These are phyloP conservation scores for Lasioglossum figueresi DNA, from an alignment of 2,888 invertebrate genomes.

Conservation along the genomic window DNA sequence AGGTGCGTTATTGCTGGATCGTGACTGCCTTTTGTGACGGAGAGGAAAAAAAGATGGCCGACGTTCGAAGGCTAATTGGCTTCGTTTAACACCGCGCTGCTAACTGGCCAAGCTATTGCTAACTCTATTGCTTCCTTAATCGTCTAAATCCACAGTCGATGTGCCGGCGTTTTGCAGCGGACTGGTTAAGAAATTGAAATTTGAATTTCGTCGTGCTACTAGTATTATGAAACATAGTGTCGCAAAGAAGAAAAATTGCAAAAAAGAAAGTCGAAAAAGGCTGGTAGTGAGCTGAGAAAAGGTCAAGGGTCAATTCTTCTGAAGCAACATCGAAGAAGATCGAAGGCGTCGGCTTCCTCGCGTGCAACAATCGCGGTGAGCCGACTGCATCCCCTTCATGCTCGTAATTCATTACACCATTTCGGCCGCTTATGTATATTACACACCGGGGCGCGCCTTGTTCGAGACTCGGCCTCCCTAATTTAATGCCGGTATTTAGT, in stretches of 20 bases:
- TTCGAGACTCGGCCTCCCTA: constrained; percentile 38
- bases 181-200: too few relatives aligned
- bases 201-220: too few relatives aligned
- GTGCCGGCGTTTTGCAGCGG: background rate
- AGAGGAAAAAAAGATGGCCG: background rate
- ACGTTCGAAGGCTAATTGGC: constrained; percentile 5
- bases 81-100: background rate
- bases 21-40: constrained; percentile 1
- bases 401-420: constrained; percentile 49
- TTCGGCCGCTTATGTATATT: constrained; percentile 38
- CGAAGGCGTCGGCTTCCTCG: background rate
- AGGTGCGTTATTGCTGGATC: background rate
- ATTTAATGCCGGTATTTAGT: constrained; percentile 62
- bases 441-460: constrained; percentile 43
- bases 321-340: background rate
- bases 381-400: constrained; percentile 12
- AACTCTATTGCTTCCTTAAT: constrained; percentile 1
- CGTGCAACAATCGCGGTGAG: background rate
- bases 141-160: background rate
- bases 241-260: too few relatives aligned
- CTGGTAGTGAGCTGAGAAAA: background rate
- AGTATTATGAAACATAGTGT: too few relatives aligned
- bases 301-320: background rate
- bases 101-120: background rate
- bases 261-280: background rate